Conservation (phyloP, 2,797 vertebrate species). For the Pseudochirops corinnae region DNA sequence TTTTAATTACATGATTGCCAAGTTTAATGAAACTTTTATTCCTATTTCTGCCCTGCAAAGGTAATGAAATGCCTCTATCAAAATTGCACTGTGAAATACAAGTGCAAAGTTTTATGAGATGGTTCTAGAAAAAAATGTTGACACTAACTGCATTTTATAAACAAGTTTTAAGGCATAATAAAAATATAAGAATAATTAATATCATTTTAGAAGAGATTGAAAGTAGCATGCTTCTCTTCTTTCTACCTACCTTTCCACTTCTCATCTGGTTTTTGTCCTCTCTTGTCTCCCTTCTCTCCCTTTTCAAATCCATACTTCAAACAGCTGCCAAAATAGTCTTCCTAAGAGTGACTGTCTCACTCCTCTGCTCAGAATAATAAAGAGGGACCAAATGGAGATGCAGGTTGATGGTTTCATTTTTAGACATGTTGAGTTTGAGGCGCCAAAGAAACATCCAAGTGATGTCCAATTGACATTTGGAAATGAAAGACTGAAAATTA, state of each 20-base stretch:
- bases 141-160: slow-evolving; percentile 59
- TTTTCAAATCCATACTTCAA: too few relatives aligned
- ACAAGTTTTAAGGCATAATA: slow-evolving; percentile 62
- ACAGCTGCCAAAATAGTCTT: too few relatives aligned
- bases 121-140: slow-evolving; percentile 64
- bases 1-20: background rate
- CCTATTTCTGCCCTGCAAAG: slow-evolving; percentile 53
- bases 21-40: slow-evolving; percentile 69
- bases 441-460: background rate
- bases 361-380: background rate
- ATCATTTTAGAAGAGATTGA: slow-evolving; percentile 10
- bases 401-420: background rate
- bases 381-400: background rate
- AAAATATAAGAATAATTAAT: slow-evolving; percentile 14
- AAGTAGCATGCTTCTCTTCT: background rate
- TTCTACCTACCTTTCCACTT: too few relatives aligned
- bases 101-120: slow-evolving; percentile 31
- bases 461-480: background rate
- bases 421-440: background rate
- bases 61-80: slow-evolving; percentile 59
- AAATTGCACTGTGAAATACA: slow-evolving; percentile 39
- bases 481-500: background rate
- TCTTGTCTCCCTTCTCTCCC: too few relatives aligned
- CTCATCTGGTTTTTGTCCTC: too few relatives aligned
- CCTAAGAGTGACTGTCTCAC: too few relatives aligned